Base-by-base conservation (phyloP, 2,113 vertebrate species). In the Sceloporus undulatus region DNA sequence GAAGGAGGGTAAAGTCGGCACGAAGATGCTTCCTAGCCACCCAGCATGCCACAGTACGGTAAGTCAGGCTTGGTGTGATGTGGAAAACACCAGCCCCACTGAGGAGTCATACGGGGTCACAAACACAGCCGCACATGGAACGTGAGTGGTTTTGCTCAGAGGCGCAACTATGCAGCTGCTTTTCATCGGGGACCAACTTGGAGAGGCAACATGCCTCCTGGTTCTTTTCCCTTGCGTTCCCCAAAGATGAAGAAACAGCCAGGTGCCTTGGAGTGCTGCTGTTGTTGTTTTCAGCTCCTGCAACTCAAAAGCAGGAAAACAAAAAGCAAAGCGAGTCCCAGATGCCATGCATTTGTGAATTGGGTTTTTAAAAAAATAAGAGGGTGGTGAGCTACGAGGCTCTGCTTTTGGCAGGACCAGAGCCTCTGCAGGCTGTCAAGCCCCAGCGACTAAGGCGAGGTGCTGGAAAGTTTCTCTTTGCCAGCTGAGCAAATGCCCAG, bases 401-500 rank as follows among this genome's bases (percentile, higher is more conserved):
- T 87, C 48, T 27, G 1, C n/a, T 48, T 2, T 40, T 29, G 88
- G 80, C 80, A 84, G 56, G 79, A 27, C n/a, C 48, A 1, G 14
- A 21, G 65, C 48, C 85, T 88, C 80, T 48, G 3, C 23, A 40
- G 86, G 73, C 9, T 87, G 82, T 77, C 76, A 75, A 90, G 85
- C 23, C 79, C 75, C 2, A 8, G 21, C 23, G 86, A 34, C 79
- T 1, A 0, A 84, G 84, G 68, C 65, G 78, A 87, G 75, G 71
- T 3, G 8, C 76, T 85, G 70, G n/a, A 85, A 83, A 38, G 34
- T 68, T n/a, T 40, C 77, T 59, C 78, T 1, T 80, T 87, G 82
- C 85, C 71, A 21, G 5, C 48, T 48, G 48, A 48, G 48, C 48
- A 48, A 48, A 48, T 48, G 48, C 48, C 48, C 48, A 48, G 48